These are phyloP conservation scores for Lampris megalopsis DNA, from an alignment of 2,113 vertebrate genomes.

Conservation along the genomic window DNA sequence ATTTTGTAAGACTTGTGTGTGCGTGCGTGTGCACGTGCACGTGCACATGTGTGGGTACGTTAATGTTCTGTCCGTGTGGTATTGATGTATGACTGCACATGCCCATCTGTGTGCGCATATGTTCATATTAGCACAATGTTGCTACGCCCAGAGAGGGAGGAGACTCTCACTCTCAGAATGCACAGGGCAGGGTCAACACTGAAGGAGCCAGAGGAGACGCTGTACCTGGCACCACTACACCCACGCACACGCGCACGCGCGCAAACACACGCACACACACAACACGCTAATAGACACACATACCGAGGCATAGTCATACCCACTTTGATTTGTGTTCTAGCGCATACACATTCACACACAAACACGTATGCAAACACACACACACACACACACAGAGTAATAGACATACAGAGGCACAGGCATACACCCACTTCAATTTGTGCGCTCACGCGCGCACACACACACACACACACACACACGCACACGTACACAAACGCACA, in stretches of 20 bases:
- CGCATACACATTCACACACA: neutral
- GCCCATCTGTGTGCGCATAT: constrained; percentile 54
- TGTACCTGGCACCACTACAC: constrained; percentile 83
- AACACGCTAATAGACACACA: constrained; percentile 28
- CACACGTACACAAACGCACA: too few species aligned
- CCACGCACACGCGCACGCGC: constrained; percentile 56
- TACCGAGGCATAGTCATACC: neutral
- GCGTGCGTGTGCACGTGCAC: constrained; percentile 21
- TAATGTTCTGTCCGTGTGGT: constrained; percentile 42
- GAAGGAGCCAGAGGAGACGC: constrained; percentile 73
- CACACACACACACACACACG: too few species aligned
- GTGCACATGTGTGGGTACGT: constrained; percentile 24
- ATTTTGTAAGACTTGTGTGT: neutral
- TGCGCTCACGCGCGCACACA: too few species aligned
- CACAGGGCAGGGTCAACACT: constrained; percentile 80
- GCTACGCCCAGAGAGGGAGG: constrained; percentile 73
- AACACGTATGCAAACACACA: neutral
- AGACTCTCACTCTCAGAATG: constrained; percentile 56
- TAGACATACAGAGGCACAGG: too few species aligned
- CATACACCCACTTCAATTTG: too few species aligned
- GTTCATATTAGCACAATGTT: constrained; percentile 65
- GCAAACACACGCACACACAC: constrained; percentile 36
- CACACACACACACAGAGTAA: too few species aligned
- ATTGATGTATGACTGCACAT: constrained; percentile 32
- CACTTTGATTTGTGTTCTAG: neutral